Evolutionary conservation across 2,888 invertebrate genomes (phyloP).

Genomic region (Choristoneura rosaceana): DNA sequence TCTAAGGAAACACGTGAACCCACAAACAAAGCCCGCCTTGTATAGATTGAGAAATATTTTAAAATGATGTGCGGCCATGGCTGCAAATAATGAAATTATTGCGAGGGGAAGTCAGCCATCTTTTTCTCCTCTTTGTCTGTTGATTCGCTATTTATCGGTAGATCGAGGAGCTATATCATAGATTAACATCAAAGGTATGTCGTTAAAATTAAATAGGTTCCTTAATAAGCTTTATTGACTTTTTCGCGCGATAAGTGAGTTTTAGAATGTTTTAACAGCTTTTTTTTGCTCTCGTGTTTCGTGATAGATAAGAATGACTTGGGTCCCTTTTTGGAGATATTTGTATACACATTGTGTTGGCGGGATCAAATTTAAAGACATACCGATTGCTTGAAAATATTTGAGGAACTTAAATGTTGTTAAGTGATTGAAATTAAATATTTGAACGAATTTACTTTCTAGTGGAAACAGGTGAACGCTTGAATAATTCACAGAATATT

Average conservation of each 20-base stretch:
- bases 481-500: too few species aligned
- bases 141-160: conserved; percentile 42
- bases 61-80: conserved; percentile 45
- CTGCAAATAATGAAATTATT: conserved; percentile 46
- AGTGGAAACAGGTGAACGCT: too few species aligned
- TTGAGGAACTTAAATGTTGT: too few species aligned
- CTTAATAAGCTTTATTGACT: conserved; percentile 44
- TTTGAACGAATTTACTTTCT: too few species aligned
- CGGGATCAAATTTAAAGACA: too few species aligned
- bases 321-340: background rate
- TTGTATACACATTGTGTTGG: too few species aligned
- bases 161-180: conserved; percentile 60
- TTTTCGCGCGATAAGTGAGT: conserved; percentile 21
- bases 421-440: too few species aligned
- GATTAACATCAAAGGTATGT: conserved; percentile 77
- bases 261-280: conserved; percentile 17
- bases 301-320: conserved; percentile 10
- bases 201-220: conserved; percentile 69
- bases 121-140: conserved; percentile 37
- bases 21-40: conserved; percentile 31
- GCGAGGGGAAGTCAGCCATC: conserved; percentile 38
- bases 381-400: too few species aligned
- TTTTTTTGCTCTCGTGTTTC: conserved; percentile 11
- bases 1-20: background rate
- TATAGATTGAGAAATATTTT: conserved; percentile 47